These are phyloP conservation scores for Oedothorax gibbosus DNA, from an alignment of 1,140 invertebrate species.

Conservation along the genomic window DNA sequence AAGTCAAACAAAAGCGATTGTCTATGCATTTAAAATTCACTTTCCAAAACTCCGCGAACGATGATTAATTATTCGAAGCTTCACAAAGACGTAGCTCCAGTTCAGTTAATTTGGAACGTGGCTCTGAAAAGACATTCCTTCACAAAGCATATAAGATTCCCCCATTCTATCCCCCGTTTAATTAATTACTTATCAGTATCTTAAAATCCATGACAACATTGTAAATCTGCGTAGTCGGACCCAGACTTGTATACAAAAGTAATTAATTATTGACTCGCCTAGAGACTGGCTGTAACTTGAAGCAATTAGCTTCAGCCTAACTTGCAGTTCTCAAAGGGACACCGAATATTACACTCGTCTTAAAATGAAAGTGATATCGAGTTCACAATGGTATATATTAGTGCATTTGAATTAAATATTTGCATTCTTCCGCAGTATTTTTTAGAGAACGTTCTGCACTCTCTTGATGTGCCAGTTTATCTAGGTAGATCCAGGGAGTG, in stretches of 20 bases:
- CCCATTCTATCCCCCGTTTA: slow-evolving; percentile 16
- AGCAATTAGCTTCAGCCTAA: slow-evolving; percentile 26
- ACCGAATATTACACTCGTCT: slow-evolving; percentile 8
- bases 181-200: slow-evolving; percentile 41
- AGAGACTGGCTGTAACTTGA: slow-evolving; percentile 15
- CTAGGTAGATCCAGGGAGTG: neutral
- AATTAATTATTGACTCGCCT: slow-evolving; percentile 36
- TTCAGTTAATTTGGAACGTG: slow-evolving; percentile 27
- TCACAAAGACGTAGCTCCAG: slow-evolving; percentile 7
- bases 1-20: no score
- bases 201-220: slow-evolving; percentile 23
- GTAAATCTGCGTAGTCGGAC: slow-evolving; percentile 19
- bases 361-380: slow-evolving; percentile 5
- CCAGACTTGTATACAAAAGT: slow-evolving; percentile 26
- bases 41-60: neutral
- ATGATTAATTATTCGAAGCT: slow-evolving; percentile 24
- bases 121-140: slow-evolving; percentile 14
- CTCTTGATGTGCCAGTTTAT: neutral
- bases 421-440: neutral
- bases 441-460: neutral
- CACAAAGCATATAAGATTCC: neutral
- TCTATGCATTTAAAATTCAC: no score
- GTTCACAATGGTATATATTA: neutral
- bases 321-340: neutral
- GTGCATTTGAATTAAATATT: slow-evolving; percentile 18